Percentiles rank a stretch among this genome's conserved stretches.
Evolutionary conservation across 2,797 vertebrate genomes (phyloP).

Genomic region (Percopsis omiscomaycus): DNA sequence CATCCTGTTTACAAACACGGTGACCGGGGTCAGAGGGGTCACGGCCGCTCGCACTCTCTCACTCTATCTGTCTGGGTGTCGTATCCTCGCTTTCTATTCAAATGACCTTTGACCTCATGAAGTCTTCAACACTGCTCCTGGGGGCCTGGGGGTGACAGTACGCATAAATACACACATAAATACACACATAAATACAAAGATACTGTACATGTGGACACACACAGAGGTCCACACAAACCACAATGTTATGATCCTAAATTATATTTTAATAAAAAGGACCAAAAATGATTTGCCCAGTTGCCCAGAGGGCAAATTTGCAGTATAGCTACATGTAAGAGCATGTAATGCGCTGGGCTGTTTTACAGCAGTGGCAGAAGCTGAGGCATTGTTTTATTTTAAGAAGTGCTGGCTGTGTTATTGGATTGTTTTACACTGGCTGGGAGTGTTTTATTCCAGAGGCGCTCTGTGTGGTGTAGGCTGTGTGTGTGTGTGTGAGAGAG

Average conservation of each 20-base stretch:
- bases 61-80: conserved; percentile 52
- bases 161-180: conserved; percentile 7
- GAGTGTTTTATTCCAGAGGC: conserved; percentile 60
- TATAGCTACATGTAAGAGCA: conserved; percentile 43
- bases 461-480: conserved; percentile 44
- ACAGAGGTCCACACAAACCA: conserved; percentile 24
- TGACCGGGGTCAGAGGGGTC: conserved; percentile 87
- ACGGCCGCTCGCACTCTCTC: conserved; percentile 82
- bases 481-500: conserved; percentile 16
- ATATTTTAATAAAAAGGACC: conserved; percentile 38
- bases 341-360: conserved; percentile 56
- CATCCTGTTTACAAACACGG: conserved; percentile 98
- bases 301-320: conserved; percentile 63
- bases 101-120: conserved; percentile 68
- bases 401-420: conserved; percentile 66
- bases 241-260: conserved; percentile 54
- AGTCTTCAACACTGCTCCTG: conserved; percentile 16
- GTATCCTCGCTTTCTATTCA: conserved; percentile 69
- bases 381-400: conserved; percentile 69
- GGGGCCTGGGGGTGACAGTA: neutral
- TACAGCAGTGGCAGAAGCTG: conserved; percentile 62
- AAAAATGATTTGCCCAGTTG: conserved; percentile 40
- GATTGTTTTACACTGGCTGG: conserved; percentile 69
- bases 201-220: neutral
- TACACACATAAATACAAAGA: conserved; percentile 8